Evolutionary conservation across 2,888 invertebrate species (phyloP), one percentile per base, ranked within the genome.

Genomic region (Eupithecia tripunctaria): DNA sequence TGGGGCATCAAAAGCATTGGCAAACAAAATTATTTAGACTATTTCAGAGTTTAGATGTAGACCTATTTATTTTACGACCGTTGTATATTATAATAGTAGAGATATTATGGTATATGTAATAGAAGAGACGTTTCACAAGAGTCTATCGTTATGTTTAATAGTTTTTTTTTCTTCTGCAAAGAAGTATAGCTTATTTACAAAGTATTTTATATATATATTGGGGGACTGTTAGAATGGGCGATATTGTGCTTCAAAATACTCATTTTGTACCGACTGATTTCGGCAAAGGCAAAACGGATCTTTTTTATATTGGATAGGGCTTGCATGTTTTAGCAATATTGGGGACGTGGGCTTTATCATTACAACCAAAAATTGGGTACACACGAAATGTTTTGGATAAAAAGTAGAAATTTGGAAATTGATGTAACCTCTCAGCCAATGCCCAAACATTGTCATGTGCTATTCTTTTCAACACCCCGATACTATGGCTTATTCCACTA

Each of bases 1-100:
- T 36, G 60, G 38, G 64, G 38, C 38, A 63, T 63, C 63, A 63
- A 64, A 64, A 64, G 64, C 64, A n/a, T 63, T 36, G 64, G 36
- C 62, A 32, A 32, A 29, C 29, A 60, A 64, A 60, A 64, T 64
- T 64, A 36, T 38, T 64, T 25, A 38, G 62, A 63, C 32, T 62
- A 18, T 60, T 29, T 56, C 56, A 56, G 25, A 56, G 56, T 56
- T 56, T 25, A 25, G 12, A 56, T 56, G 21, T 14, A 56, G 25
- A 56, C 56, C 25, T 56, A 56, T 25, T 25, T 25, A 25, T 56
- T 56, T 56, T 14, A 56, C 12, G 56, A 25, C 14, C 4, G 21
- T 14, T 25, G 25, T 25, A 51, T 7, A 7, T 6, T 3, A 6
- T 32, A 32, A 32, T 32, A 32, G n/a, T n/a, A 32, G 32, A 3